Percentiles rank a stretch among this genome's conserved stretches.
phyloP scores from a whole-genome alignment of 2,888 invertebrate species.

The Auanema freiburgensis region DNA sequence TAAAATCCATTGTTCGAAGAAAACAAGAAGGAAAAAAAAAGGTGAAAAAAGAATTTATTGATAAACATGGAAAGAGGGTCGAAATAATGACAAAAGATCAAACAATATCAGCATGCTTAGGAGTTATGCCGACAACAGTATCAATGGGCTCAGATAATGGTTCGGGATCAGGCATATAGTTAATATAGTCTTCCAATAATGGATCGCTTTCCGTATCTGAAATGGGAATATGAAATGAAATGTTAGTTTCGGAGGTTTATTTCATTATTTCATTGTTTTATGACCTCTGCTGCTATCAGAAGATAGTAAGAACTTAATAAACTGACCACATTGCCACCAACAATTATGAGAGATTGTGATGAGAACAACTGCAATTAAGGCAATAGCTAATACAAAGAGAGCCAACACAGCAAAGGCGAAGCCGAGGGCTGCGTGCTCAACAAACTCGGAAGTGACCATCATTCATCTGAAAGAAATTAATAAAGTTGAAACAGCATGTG shows the following conservation, averaged over 20 bases:
- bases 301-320: background rate
- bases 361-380: conserved; percentile 46
- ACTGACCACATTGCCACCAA: conserved; percentile 48
- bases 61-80: background rate
- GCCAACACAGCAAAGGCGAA: conserved; percentile 47
- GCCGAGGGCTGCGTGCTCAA: conserved; percentile 48
- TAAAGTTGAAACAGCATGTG: too few species aligned
- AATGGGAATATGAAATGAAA: background rate
- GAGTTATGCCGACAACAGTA: conserved; percentile 7
- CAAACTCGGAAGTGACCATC: conserved; percentile 38
- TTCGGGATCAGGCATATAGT: background rate
- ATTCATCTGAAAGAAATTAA: conserved; percentile 15
- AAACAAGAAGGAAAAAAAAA: conserved; percentile 7
- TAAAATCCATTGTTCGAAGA: conserved; percentile 3
- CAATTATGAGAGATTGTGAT: conserved; percentile 47
- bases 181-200: background rate
- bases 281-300: background rate
- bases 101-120: conserved; percentile 3
- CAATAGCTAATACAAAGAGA: conserved; percentile 47
- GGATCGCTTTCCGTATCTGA: conserved; percentile 3
- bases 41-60: conserved; percentile 3
- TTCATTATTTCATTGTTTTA: background rate
- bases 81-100: conserved; percentile 7
- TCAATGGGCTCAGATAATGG: background rate
- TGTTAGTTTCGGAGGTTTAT: background rate